Base-by-base conservation (phyloP, 2,113 vertebrate species). In the Heterocephalus glaber region DNA sequence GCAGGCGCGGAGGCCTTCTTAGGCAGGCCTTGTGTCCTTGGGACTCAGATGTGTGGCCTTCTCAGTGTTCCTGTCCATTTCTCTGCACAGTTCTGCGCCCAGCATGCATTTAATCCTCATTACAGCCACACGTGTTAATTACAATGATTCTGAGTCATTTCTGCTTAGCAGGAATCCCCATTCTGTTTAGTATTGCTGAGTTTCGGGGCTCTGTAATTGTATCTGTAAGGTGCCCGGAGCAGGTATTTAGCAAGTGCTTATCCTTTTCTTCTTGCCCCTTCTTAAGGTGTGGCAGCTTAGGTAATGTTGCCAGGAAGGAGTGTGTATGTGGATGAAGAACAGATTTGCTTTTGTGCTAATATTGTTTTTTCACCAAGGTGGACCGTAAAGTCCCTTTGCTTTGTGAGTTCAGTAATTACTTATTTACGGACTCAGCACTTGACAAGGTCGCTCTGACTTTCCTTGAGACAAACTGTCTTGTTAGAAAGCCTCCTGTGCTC, bases 401-500 rank as follows among this genome's bases (percentile, higher is more conserved):
- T 92, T 92, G 86, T 0, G 0, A 97, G 86, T 87, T 82, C 61
- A 22, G 24, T 83, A 68, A 89, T 0, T 0, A 85, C 0, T 5
- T 95, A 41, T 93, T 97, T 93, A 89, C 65, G 10, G 82, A 91
- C 87, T 97, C 88, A 96, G 96, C 88, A 63, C 65, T 1, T 49
- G 81, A 84, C 30, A 91, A 92, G 97, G 98, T 98, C 89, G 76
- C 60, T 58, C 54, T 97, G 97, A 97, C 98, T 97, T 98, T 98
- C 95, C 30, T n/a, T 6, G 83, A 95, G 86, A 90, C 68, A 74
- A 7, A 0, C 77, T 35, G 66, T 60, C 96, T 96, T 90, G 66
- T 95, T 20, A 84, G 92, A 82, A 92, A 98, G 83, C 96, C 95
- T 84, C 0, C 84, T 83, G 97, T 96, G 95, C 72, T 89, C 94